Evolutionary conservation across 2,797 vertebrate genomes (phyloP).

Genomic region (Columba guinea): DNA sequence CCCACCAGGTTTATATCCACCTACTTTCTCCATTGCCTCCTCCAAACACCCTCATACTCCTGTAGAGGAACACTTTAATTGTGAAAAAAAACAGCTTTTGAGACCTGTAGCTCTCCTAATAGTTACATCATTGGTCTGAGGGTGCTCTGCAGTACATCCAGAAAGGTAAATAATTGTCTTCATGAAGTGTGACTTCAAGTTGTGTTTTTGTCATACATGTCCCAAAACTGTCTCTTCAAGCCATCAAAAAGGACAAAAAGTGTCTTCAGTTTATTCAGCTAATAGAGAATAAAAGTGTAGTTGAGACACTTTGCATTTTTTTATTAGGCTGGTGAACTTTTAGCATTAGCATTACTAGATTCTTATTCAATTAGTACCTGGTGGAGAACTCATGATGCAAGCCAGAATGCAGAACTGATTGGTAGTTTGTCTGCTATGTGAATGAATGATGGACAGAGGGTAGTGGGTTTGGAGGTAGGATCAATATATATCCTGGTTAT

Average conservation of each 20-base stretch:
- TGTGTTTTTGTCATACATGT: background rate
- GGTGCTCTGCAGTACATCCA: background rate
- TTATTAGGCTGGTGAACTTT: background rate
- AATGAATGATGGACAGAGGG: background rate
- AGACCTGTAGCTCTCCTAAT: background rate
- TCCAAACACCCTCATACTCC: background rate
- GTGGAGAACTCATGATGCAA: background rate
- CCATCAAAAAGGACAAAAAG: background rate
- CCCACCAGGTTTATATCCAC: background rate
- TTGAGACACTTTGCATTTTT: background rate
- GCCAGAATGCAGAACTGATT: background rate
- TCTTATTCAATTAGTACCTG: background rate
- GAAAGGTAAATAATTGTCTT: background rate
- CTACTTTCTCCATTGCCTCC: background rate
- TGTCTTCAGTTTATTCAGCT: background rate
- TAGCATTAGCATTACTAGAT: background rate
- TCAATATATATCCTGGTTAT: background rate
- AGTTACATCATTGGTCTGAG: background rate
- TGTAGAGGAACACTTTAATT: background rate
- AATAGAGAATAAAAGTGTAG: background rate
- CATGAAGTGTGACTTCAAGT: background rate
- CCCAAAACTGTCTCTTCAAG: background rate
- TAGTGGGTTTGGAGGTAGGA: background rate
- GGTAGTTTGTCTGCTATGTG: background rate
- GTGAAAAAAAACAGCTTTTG: background rate